Evolutionary conservation across 1,140 invertebrate species (phyloP).

Genomic region (Brachionus koreanus): DNA sequence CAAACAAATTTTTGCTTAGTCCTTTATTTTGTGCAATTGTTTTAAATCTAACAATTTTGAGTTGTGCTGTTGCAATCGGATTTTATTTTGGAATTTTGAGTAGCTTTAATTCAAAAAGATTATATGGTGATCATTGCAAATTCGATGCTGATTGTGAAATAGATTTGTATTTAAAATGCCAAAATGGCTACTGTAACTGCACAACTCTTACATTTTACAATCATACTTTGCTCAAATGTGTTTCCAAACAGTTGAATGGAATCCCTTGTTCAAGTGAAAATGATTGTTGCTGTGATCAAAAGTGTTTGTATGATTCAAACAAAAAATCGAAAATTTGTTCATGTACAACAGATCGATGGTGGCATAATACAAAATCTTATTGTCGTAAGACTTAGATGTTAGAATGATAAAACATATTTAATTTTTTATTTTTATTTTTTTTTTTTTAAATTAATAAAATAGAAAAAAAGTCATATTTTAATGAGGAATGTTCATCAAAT

Average conservation of each 20-base stretch:
- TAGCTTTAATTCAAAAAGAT: neutral
- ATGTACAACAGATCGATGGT: neutral
- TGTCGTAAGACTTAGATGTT: neutral
- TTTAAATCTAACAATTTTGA: neutral
- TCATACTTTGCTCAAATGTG: neutral
- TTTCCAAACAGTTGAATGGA: neutral
- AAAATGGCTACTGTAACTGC: slow-evolving; percentile 7
- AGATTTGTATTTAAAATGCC: neutral
- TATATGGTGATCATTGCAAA: neutral
- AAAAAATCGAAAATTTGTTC: neutral
- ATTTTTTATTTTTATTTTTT: neutral
- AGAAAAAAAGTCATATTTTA: neutral
- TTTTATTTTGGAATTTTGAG: neutral
- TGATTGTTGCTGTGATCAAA: neutral
- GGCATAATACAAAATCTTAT: neutral
- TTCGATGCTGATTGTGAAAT: neutral
- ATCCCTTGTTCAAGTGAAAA: neutral
- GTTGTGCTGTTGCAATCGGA: neutral
- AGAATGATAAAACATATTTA: no score
- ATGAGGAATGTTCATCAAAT: neutral
- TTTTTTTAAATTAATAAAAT: neutral
- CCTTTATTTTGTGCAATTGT: neutral
- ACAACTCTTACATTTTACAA: neutral
- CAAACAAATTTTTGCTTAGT: neutral
- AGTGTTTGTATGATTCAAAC: neutral